Evolutionary conservation across 2,113 vertebrate genomes (phyloP), one percentile per base, ranked within the genome.

Genomic region (Prolemur simus): DNA sequence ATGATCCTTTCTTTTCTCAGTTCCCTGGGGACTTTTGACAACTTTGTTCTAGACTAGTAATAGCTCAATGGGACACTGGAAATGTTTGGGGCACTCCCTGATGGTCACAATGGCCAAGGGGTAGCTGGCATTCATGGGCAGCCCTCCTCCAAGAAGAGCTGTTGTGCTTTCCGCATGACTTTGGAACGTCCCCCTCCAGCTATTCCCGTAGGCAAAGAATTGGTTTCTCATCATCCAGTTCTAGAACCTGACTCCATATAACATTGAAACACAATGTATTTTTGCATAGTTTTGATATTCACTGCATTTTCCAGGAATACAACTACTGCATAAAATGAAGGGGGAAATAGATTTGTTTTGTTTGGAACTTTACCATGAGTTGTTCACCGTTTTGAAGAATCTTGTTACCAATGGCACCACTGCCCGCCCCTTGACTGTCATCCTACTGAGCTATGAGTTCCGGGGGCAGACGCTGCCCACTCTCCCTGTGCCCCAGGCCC

Each of bases 401-500:
- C 20, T 3, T 8, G 8, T 56, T 20, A 20, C 54, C 0, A 0
- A 1, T 5, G n/a, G 27, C 76, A 39, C 23, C 17, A 1, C 45
- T 1, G 8, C 56, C 8, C 45, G 10, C 10, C 8, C n/a, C 45
- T 42, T 73, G 42, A 32, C n/a, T 25, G 25, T 37, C 18, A 32
- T 32, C n/a, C 9, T 20, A 21, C 39, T n/a, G 37, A 54, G 52
- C 8, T 52, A 17, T 9, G 54, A 45, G 23, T 49, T 21, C 76
- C 4, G 4, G 9, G 15, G 47, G 25, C 49, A 69, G 76, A 69
- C 42, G 1, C 9, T 2, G 7, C 15, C 49, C 66, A 8, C 76
- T 90, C 47, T 17, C 8, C 37, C 25, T 1, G 27, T 9, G 4
- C 20, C 10, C 71, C 25, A 39, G 54, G 85, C 12, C 1, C 23